phyloP scores from a whole-genome alignment of 2,113 vertebrate species.

The Artemisiospiza belli region DNA sequence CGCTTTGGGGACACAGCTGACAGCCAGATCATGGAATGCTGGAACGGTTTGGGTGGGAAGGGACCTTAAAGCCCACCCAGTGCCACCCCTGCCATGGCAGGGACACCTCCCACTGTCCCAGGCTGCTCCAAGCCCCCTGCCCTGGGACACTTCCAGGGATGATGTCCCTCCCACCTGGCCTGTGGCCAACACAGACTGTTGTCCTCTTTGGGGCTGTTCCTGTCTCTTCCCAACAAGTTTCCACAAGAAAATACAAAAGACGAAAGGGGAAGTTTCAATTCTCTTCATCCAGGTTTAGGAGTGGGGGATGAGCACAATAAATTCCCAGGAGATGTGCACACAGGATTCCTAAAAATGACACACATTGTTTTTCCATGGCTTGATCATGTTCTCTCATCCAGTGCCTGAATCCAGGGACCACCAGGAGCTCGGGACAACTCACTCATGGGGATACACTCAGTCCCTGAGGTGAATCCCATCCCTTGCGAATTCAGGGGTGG shows the following conservation, averaged over 20 bases:
- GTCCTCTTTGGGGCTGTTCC: neutral
- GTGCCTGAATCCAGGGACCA: neutral
- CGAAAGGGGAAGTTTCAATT: neutral
- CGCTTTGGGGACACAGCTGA: rapidly evolving
- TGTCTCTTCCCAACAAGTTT: neutral
- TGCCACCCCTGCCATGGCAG: neutral
- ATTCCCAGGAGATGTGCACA: neutral
- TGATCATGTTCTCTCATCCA: rapidly evolving
- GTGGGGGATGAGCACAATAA: neutral
- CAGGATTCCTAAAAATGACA: neutral
- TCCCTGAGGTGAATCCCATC: neutral
- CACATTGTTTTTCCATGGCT: neutral
- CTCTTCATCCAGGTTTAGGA: neutral
- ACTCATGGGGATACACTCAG: neutral
- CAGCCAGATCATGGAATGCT: neutral
- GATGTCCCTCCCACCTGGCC: neutral
- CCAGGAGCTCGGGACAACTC: neutral
- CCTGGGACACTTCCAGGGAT: neutral
- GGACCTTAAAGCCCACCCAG: neutral
- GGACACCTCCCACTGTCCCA: neutral
- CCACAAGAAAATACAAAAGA: neutral
- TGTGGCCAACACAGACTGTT: neutral
- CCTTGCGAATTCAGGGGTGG: neutral
- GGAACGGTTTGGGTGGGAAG: neutral
- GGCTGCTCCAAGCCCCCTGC: rapidly evolving